phyloP scores from a whole-genome alignment of 2,113 vertebrate genomes.

The Toxostoma redivivum region DNA sequence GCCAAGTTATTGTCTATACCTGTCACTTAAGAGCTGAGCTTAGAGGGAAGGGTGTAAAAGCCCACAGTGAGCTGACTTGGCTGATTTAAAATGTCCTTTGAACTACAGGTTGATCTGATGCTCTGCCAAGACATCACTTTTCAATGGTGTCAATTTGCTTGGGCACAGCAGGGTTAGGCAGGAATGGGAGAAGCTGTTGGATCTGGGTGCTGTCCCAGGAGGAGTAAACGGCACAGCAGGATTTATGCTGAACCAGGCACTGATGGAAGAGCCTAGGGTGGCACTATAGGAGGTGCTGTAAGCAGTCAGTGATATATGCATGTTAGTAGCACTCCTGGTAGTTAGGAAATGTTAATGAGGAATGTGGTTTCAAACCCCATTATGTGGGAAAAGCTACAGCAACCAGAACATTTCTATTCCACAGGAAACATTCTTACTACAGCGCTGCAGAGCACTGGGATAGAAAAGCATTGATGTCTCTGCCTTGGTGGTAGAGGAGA shows the following conservation, averaged over 20 bases:
- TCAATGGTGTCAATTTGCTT: neutral
- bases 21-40: neutral
- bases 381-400: too few species aligned
- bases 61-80: neutral
- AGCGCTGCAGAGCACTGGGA: neutral
- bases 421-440: too few species aligned
- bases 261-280: neutral
- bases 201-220: neutral
- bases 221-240: neutral
- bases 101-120: neutral
- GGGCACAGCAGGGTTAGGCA: neutral
- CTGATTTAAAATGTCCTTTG: neutral
- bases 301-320: rapidly evolving
- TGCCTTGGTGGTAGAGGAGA: neutral
- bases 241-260: neutral
- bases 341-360: too few species aligned
- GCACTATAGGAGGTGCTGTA: neutral
- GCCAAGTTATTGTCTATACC: neutral
- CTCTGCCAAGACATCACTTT: neutral
- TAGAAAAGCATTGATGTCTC: neutral
- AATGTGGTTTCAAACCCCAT: too few species aligned
- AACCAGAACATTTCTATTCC: too few species aligned
- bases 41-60: neutral
- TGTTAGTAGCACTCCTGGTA: rapidly evolving
- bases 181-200: neutral